A percentile compares a stretch with the other conserved stretches of the same genome.
These are phyloP conservation scores for Cyrtorhinus lividipennis DNA, from an alignment of 1,140 invertebrate species.

Conservation along the genomic window DNA sequence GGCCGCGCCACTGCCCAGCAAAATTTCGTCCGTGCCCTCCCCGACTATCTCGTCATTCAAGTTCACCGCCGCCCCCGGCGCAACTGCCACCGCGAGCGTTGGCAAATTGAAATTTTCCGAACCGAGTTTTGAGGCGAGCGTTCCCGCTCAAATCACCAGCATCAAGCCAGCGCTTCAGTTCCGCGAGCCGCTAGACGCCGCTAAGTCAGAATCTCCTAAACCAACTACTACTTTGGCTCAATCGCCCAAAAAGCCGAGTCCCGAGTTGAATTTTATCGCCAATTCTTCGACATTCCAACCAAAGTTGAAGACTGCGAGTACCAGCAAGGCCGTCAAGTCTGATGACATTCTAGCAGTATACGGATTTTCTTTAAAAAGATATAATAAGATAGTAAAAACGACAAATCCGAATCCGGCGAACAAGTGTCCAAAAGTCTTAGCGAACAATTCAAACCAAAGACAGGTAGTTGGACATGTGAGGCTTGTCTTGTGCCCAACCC, in stretches of 20 bases:
- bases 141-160: not conserved
- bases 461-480: slow-evolving; percentile 42
- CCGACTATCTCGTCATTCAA: not conserved
- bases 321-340: not conserved
- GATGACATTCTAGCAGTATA: not conserved
- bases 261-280: not conserved
- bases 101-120: not conserved
- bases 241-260: no score
- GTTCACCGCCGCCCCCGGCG: not conserved
- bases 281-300: not conserved
- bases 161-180: not conserved
- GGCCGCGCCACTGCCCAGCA: not conserved
- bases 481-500: slow-evolving; percentile 44
- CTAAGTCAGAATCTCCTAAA: not conserved
- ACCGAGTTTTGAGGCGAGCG: not conserved
- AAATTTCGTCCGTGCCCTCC: not conserved
- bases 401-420: not conserved
- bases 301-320: not conserved
- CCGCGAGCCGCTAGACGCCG: not conserved
- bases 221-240: not conserved
- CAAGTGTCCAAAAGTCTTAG: slow-evolving; percentile 23
- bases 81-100: no score
- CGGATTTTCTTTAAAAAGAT: not conserved
- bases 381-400: no score
- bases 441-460: slow-evolving; percentile 33